Evolutionary conservation across 2,888 invertebrate species (phyloP).

Genomic region (Acrobasis consociella): DNA sequence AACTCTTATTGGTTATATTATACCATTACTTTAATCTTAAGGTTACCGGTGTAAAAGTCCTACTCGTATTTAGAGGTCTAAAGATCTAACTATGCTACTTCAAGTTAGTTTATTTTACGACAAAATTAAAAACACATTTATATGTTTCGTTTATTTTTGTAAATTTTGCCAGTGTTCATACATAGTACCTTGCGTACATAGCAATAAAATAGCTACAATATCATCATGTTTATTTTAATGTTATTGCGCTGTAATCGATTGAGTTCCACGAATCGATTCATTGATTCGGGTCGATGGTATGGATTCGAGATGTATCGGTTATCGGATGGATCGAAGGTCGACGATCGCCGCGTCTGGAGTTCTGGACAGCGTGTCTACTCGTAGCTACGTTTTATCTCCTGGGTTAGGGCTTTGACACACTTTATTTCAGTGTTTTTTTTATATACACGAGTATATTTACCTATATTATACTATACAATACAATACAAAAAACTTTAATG

Average conservation of each 20-base stretch:
- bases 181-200: too few relatives aligned
- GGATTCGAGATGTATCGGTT: constrained; percentile 23
- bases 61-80: too few relatives aligned
- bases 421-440: not conserved
- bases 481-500: too few relatives aligned
- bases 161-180: too few relatives aligned
- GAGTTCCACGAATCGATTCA: constrained; percentile 49
- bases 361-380: constrained; percentile 67
- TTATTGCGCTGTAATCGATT: constrained; percentile 9
- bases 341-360: constrained; percentile 56
- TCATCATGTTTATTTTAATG: constrained; percentile 24
- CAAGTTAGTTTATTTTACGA: too few relatives aligned
- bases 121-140: not conserved
- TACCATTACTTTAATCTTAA: too few relatives aligned
- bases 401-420: constrained; percentile 22
- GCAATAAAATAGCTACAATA: too few relatives aligned
- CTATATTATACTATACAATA: too few relatives aligned
- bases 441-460: too few relatives aligned
- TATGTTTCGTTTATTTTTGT: not conserved
- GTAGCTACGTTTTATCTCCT: constrained; percentile 33
- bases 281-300: constrained; percentile 49
- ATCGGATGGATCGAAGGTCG: constrained; percentile 54
- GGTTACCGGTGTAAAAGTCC: too few relatives aligned
- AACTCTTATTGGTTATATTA: too few relatives aligned
- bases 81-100: too few relatives aligned